These are phyloP conservation scores for Drosophila lacteicornis DNA, from an alignment of 1,140 invertebrate genomes.

Conservation along the genomic window DNA sequence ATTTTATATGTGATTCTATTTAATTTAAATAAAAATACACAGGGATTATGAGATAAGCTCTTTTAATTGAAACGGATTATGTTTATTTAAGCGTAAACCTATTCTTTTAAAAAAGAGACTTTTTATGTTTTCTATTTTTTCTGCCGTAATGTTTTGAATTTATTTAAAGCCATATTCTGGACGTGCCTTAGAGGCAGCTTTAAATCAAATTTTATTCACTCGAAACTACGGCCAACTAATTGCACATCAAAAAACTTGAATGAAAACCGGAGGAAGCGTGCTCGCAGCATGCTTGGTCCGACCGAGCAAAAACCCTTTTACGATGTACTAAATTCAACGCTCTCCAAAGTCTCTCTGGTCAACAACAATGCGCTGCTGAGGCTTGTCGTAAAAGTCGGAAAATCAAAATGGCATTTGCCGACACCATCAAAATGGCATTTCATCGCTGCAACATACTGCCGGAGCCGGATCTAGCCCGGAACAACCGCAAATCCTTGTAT, in stretches of 20 bases:
- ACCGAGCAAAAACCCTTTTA: slow-evolving; percentile 65
- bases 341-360: slow-evolving; percentile 10
- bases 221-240: slow-evolving; percentile 33
- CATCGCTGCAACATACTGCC: slow-evolving; percentile 23
- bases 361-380: slow-evolving; percentile 26
- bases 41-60: background rate
- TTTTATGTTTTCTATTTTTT: no score
- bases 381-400: slow-evolving; percentile 46
- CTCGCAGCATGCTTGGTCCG: background rate
- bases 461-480: background rate
- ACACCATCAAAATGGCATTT: slow-evolving; percentile 46
- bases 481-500: slow-evolving; percentile 30
- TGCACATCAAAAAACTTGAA: slow-evolving; percentile 42
- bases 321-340: slow-evolving; percentile 65
- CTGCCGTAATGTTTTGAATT: background rate
- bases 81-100: no score
- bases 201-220: slow-evolving; percentile 21
- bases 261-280: slow-evolving; percentile 36
- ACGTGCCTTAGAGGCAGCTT: background rate
- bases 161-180: background rate
- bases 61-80: background rate
- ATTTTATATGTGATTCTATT: no score
- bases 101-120: no score
- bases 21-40: slow-evolving; percentile 1
- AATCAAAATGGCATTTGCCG: slow-evolving; percentile 58